Base-by-base conservation (phyloP, 2,797 vertebrate species). In the Sebastiscus tertius region DNA sequence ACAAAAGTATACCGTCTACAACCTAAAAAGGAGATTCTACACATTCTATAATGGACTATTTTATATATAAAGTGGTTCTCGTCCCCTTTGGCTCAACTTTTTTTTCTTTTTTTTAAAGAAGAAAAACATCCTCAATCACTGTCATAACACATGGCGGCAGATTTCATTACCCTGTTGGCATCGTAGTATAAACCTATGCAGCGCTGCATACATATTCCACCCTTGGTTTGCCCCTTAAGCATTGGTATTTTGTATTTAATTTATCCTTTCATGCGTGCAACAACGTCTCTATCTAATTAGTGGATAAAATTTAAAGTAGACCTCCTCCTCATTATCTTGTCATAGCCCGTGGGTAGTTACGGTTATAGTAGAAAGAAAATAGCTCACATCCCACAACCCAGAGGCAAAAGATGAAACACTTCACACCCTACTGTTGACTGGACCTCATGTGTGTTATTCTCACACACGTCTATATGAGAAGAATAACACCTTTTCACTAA, bases 231-330 rank as follows among this genome's bases (percentile, higher is more conserved):
- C 84, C 83, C 88, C 75, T 66, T 71, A 75, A 77, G 80, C 64
- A 8, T 54, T 71, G 63, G 22, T 77, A 80, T 92, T 93, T 49
- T 83, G 80, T 82, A 79, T 77, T 90, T 88, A 76, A 90, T 94
- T 87, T 85, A 67, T 62, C 69, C 79, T 66, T 39, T 75, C 79
- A 67, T 72, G 75, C 62, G 4, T 83, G 78, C 54, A 80, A 22
- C 55, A 68, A 29, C n/a, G 18, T 84, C 77, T 86, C 76, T 36
- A 72, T 84, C 80, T 88, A 93, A 94, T 94, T 92, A 93, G 80
- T 65, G 80, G 49, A 62, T 77, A 73, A 87, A 63, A 80, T 92
- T 88, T 89, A 86, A 79, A 89, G 82, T 80, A 79, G 67, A 84
- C 49, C 80, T 88, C 77, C 77, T 82, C 74, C 85, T 91, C 86